These are phyloP conservation scores for Harpagifer antarcticus DNA, from an alignment of 2,797 vertebrate species.

Conservation along the genomic window DNA sequence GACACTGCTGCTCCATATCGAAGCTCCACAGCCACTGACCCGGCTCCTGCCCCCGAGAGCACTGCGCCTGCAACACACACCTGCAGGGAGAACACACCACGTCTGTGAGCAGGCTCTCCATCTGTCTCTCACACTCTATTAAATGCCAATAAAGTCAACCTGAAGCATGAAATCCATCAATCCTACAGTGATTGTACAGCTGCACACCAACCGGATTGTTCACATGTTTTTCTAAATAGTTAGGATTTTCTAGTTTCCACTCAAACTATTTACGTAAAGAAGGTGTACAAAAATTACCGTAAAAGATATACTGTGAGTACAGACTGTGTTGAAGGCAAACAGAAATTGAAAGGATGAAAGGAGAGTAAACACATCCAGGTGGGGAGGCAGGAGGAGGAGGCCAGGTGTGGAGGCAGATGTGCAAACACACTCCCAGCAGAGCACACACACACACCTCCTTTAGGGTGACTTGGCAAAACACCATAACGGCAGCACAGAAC, in stretches of 20 bases:
- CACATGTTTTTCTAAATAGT: background rate
- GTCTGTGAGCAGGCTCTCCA: background rate
- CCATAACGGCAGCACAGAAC: background rate
- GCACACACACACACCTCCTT: background rate
- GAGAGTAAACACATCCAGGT: conserved; percentile 4
- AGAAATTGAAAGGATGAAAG: background rate
- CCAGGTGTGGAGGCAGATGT: conserved; percentile 44
- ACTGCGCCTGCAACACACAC: conserved; percentile 89
- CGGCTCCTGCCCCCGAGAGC: conserved; percentile 82
- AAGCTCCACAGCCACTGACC: conserved; percentile 98
- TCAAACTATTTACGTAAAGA: background rate
- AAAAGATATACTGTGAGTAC: background rate
- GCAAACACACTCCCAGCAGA: conserved; percentile 17
- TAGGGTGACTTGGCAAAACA: conserved; percentile 34
- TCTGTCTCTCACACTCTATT: background rate
- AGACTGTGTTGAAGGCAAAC: background rate
- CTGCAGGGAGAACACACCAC: conserved; percentile 72
- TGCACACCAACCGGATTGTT: background rate
- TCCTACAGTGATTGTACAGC: background rate
- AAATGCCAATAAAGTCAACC: background rate
- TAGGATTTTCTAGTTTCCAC: background rate
- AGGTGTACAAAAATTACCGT: background rate
- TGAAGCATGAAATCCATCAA: conserved; percentile 1
- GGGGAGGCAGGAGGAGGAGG: conserved; percentile 25
- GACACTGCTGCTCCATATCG: conserved; percentile 90